A percentile compares a stretch with the other conserved stretches of the same genome.
phyloP scores from a whole-genome alignment of 2,113 vertebrate species.

The Argyrosomus japonicus region DNA sequence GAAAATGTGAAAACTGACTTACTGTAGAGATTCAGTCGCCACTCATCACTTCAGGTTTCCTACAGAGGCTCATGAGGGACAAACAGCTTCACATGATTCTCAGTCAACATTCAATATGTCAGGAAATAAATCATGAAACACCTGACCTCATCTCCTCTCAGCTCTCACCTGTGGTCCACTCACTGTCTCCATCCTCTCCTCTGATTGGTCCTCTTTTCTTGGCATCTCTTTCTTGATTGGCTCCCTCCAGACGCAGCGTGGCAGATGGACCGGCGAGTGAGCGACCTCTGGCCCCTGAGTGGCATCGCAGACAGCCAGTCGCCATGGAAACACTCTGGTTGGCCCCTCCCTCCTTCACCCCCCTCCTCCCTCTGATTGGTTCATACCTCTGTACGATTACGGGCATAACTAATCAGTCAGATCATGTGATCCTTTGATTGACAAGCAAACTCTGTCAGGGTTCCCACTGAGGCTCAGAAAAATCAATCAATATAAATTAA shows the following conservation, averaged over 20 bases:
- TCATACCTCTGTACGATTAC: conserved; percentile 22
- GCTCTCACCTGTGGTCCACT: conserved; percentile 25
- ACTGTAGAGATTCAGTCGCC: not conserved
- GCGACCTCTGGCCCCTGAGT: conserved; percentile 89
- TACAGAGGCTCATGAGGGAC: conserved; percentile 6
- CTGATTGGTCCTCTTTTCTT: conserved; percentile 54
- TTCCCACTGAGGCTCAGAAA: too few relatives aligned
- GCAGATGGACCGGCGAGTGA: conserved; percentile 94
- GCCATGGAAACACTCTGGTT: conserved; percentile 94
- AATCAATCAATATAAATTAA: too few relatives aligned
- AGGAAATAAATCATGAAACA: not conserved
- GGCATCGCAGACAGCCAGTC: conserved; percentile 88
- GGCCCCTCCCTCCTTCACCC: conserved; percentile 71
- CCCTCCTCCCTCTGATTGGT: conserved; percentile 20
- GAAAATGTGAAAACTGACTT: not conserved
- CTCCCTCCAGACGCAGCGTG: conserved; percentile 91
- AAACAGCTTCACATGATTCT: not conserved
- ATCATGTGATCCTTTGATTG: not conserved
- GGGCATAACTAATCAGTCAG: not conserved
- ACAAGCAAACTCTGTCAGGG: not conserved
- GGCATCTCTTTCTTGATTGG: conserved; percentile 71
- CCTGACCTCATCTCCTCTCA: not conserved
- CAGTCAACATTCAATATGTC: not conserved
- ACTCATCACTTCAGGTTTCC: not conserved
- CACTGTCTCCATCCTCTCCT: not conserved